Percentiles rank a stretch among this genome's conserved stretches.
Conservation (phyloP, 2,888 invertebrate species). For the Agonopterix subpropinquella region DNA sequence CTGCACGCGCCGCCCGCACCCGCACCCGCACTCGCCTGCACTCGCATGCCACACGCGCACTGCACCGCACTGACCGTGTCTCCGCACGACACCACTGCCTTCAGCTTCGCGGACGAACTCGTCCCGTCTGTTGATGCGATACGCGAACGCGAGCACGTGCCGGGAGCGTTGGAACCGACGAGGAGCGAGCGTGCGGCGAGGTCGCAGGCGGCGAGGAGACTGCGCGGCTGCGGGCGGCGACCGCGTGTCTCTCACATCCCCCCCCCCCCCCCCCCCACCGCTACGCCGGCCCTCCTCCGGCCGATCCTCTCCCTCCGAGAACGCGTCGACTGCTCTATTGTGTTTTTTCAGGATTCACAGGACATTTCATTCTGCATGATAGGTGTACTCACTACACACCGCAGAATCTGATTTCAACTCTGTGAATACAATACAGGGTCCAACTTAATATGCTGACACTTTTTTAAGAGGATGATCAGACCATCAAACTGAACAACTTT, state of each 20-base stretch:
- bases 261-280: not conserved
- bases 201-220: not conserved
- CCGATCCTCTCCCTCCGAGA: not conserved
- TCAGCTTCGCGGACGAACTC: not conserved
- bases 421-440: not conserved
- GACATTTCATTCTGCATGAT: not conserved
- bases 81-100: conserved; percentile 1
- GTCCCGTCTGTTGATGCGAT: not conserved
- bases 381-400: not conserved
- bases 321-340: not conserved
- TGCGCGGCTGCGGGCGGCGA: not conserved
- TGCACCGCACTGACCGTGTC: conserved; percentile 3
- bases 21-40: conserved; percentile 39
- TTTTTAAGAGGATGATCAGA: no score
- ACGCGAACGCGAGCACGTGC: not conserved
- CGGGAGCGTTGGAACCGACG: not conserved
- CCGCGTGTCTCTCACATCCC: not conserved
- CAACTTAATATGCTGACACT: no score
- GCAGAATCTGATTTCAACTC: not conserved
- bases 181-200: not conserved
- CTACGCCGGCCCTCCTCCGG: not conserved
- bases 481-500: no score
- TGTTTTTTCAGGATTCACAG: not conserved
- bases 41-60: conserved; percentile 40
- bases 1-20: conserved; percentile 22